Base-by-base conservation (phyloP, 2,888 invertebrate species). In the Dolichopus griseipennis region DNA sequence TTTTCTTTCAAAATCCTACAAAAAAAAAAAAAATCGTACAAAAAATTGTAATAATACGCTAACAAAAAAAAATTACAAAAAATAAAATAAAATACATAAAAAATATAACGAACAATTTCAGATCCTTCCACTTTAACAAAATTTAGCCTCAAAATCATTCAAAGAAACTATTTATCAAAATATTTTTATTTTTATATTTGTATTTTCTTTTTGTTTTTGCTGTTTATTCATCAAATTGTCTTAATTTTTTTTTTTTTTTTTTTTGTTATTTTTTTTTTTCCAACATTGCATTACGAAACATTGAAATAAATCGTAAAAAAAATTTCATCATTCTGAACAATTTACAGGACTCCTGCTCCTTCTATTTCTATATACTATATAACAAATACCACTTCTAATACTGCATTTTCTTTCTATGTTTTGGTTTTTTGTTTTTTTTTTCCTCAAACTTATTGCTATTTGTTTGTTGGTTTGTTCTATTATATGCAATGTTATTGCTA, bases 131-230 rank as follows among this genome's bases (percentile, higher is more conserved):
- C 52, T 52, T 52, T 18, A 4, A 52, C 15, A 52, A 18, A 52
- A 52, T 52, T 52, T 52, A 52, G 52, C 52, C 52, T 52, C n/a
- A 52, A 52, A 52, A 52, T 52, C 52, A n/a, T 52, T 52, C 52
- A 52, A 52, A 52, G 52, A 15, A 27, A 52, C 52, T 52, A 52
- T 52, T 52, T 15, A 52, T 52, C 52, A 52, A 12, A n/a, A 52
- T 18, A 12, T 15, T 52, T 52, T 41, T 15, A 12, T 52, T 52
- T 52, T 52, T 52, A 18, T 52, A 52, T 27, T 27, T 27, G 2
- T 27, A 4, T 27, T 27, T 27, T 27, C 27, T 27, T 27, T 27
- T 27, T 27, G 3, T 27, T n/a, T 27, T 27, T 27, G 27, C 4
- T n/a, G 52, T 52, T 52, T 52, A n/a, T n/a, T 52, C 52, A 52